Evolutionary conservation across 2,797 vertebrate species (phyloP).

Genomic region (Mus caroli): DNA sequence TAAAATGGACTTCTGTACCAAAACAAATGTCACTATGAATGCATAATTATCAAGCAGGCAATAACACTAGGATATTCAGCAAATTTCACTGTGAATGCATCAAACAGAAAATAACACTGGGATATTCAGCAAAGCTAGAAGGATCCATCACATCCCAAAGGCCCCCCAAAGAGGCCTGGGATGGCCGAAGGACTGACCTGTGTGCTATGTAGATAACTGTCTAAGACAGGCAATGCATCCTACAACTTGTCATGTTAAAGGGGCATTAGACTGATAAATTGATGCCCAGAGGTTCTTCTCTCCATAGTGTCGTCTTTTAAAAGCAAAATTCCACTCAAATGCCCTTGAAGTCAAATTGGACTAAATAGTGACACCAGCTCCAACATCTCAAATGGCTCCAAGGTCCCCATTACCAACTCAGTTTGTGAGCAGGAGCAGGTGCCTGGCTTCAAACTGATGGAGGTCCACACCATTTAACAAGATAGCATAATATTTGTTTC

Average conservation of each 20-base stretch:
- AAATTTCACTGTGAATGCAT: background rate
- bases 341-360: slow-evolving; percentile 34
- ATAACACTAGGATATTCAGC: too few relatives aligned
- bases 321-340: slow-evolving; percentile 39
- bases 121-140: background rate
- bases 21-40: background rate
- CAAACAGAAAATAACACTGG: background rate
- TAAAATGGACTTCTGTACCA: background rate
- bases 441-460: background rate
- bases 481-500: background rate
- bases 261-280: background rate
- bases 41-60: background rate
- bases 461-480: background rate
- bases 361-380: background rate
- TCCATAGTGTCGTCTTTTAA: background rate
- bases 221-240: background rate
- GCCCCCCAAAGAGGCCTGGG: background rate
- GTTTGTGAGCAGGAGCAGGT: background rate
- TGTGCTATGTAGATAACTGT: background rate
- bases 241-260: background rate
- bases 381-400: background rate
- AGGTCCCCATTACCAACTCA: background rate
- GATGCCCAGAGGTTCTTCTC: background rate
- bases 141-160: background rate
- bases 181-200: background rate